Evolutionary conservation across 2,888 invertebrate genomes (phyloP).

Genomic region (Thereva unica): DNA sequence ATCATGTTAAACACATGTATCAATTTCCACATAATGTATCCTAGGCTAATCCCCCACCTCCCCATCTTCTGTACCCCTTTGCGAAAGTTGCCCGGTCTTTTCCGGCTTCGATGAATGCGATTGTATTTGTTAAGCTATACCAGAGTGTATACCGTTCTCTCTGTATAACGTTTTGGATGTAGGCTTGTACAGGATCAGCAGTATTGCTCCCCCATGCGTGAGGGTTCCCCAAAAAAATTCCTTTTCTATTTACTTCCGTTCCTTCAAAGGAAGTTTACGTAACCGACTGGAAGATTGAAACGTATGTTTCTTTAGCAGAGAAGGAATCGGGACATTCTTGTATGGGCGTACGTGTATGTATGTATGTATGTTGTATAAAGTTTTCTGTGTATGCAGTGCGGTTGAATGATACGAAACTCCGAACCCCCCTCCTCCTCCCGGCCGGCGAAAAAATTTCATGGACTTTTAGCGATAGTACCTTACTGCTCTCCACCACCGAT

Average conservation of each 20-base stretch:
- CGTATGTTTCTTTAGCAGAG: slow-evolving; percentile 30
- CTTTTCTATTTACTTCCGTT: slow-evolving; percentile 30
- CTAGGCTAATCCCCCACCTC: slow-evolving; percentile 26
- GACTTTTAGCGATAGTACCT: slow-evolving; percentile 28
- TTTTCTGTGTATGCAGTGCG: no score
- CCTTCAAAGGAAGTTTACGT: slow-evolving; percentile 35
- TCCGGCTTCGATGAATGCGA: no score
- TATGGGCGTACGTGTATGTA: no score
- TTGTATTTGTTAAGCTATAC: no score
- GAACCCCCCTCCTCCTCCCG: neutral
- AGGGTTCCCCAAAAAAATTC: slow-evolving; percentile 18
- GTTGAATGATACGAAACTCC: no score
- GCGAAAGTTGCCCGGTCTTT: neutral
- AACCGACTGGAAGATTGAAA: slow-evolving; percentile 40
- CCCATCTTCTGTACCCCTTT: slow-evolving; percentile 17
- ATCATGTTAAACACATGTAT: slow-evolving; percentile 42
- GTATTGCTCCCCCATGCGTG: slow-evolving; percentile 16
- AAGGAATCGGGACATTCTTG: slow-evolving; percentile 5
- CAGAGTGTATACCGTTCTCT: no score
- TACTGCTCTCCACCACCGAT: neutral
- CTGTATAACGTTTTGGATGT: no score
- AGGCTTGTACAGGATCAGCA: no score
- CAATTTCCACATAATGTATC: slow-evolving; percentile 41
- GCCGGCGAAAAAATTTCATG: slow-evolving; percentile 19
- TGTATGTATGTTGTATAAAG: no score